Evolutionary conservation across 2,113 vertebrate species (phyloP).

Genomic region (Pelobates fuscus): DNA sequence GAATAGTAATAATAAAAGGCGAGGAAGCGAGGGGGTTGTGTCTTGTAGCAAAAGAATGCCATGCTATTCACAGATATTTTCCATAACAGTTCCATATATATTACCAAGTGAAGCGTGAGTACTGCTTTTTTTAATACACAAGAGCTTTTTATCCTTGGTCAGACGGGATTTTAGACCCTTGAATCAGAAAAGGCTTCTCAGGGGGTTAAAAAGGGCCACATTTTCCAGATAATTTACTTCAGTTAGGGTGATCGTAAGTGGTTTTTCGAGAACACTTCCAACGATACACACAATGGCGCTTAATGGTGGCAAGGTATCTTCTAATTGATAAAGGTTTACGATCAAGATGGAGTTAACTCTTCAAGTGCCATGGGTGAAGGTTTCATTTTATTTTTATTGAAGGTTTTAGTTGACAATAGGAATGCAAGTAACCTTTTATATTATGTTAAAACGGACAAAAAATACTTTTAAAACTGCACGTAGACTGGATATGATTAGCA

Average conservation of each 20-base stretch:
- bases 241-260: constrained; percentile 35
- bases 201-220: constrained; percentile 30
- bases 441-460: too few relatives aligned
- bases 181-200: constrained; percentile 16
- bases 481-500: too few relatives aligned
- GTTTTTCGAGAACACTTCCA: not conserved
- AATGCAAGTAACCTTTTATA: too few relatives aligned
- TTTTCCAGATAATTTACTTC: constrained; percentile 47
- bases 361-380: too few relatives aligned
- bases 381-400: too few relatives aligned
- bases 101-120: constrained; percentile 13
- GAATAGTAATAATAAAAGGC: not conserved
- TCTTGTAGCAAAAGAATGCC: constrained; percentile 19
- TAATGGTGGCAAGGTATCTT: too few relatives aligned
- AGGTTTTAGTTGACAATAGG: too few relatives aligned
- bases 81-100: constrained; percentile 36
- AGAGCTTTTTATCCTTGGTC: not conserved
- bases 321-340: too few relatives aligned
- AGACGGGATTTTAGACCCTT: constrained; percentile 25
- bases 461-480: too few relatives aligned
- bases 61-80: constrained; percentile 2
- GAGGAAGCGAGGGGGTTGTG: not conserved
- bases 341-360: too few relatives aligned
- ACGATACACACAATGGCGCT: too few relatives aligned
- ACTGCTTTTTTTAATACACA: constrained; percentile 20